Conservation (phyloP, 2,113 vertebrate genomes). For the Pipra filicauda region DNA sequence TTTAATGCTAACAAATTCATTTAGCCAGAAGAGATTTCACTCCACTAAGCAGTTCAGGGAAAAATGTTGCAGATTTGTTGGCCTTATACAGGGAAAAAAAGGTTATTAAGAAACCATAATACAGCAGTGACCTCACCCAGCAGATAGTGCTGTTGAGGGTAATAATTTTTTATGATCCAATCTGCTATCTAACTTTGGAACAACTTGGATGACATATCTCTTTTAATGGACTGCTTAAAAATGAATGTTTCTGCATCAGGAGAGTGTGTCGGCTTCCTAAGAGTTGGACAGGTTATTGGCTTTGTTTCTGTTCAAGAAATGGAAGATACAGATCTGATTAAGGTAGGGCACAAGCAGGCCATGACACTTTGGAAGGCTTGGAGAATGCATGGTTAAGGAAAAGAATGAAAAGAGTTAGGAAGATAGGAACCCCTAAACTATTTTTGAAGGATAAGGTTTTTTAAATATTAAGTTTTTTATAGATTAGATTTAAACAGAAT, state of each 20-base stretch:
- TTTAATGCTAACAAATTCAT: background rate
- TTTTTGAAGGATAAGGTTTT: background rate
- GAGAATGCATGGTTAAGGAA: background rate
- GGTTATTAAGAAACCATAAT: background rate
- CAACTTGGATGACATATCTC: background rate
- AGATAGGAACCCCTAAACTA: background rate
- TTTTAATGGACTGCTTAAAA: background rate
- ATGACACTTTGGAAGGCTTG: background rate
- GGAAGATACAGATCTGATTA: background rate
- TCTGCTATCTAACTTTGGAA: background rate
- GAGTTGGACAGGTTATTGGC: background rate
- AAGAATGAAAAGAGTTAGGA: background rate
- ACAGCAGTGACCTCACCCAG: background rate
- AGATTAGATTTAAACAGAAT: background rate
- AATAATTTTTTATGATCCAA: slow-evolving; percentile 24
- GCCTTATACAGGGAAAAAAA: background rate
- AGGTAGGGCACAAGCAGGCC: background rate
- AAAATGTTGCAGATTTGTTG: background rate
- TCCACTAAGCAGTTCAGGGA: background rate
- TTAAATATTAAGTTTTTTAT: background rate
- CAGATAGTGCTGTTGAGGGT: background rate
- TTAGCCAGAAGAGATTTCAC: background rate
- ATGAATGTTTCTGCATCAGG: background rate
- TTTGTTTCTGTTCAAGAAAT: background rate
- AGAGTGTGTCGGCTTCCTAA: background rate